Percentiles rank a stretch among this genome's conserved stretches.
phyloP scores from a whole-genome alignment of 2,888 invertebrate species.

The Drosophila greeni region DNA sequence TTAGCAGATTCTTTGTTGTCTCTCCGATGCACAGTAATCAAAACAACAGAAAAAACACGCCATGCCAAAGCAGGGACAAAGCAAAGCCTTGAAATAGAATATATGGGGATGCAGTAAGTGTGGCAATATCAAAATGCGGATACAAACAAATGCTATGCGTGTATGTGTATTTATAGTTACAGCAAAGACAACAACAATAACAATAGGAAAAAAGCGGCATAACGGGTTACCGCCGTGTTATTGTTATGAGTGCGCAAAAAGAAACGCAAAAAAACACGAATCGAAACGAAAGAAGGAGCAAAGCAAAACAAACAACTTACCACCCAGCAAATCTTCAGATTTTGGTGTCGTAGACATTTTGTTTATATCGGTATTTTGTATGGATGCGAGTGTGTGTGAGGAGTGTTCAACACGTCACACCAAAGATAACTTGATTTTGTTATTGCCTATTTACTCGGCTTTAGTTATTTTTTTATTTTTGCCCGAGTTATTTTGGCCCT shows the following conservation, averaged over 20 bases:
- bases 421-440: slow-evolving; percentile 61
- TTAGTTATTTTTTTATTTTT: slow-evolving; percentile 54
- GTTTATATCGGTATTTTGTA: slow-evolving; percentile 45
- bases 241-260: slow-evolving; percentile 56
- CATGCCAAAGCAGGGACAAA: slow-evolving; percentile 51
- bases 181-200: slow-evolving; percentile 35
- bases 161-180: slow-evolving; percentile 53
- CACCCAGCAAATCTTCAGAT: slow-evolving; percentile 78
- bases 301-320: slow-evolving; percentile 69
- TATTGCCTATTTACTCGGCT: slow-evolving; percentile 42
- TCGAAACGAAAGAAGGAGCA: slow-evolving; percentile 29
- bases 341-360: slow-evolving; percentile 79
- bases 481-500: slow-evolving; percentile 56
- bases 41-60: slow-evolving; percentile 51
- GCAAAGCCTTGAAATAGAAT: slow-evolving; percentile 60
- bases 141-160: slow-evolving; percentile 29
- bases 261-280: slow-evolving; percentile 27
- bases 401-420: slow-evolving; percentile 53
- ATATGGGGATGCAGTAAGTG: slow-evolving; percentile 39
- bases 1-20: slow-evolving; percentile 60
- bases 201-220: slow-evolving; percentile 38
- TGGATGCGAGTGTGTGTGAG: slow-evolving; percentile 24
- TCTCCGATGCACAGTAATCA: slow-evolving; percentile 41
- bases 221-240: slow-evolving; percentile 51
- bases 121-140: slow-evolving; percentile 24